Conservation (phyloP, 1,140 invertebrate genomes). For the Cecropterus lyciades region DNA sequence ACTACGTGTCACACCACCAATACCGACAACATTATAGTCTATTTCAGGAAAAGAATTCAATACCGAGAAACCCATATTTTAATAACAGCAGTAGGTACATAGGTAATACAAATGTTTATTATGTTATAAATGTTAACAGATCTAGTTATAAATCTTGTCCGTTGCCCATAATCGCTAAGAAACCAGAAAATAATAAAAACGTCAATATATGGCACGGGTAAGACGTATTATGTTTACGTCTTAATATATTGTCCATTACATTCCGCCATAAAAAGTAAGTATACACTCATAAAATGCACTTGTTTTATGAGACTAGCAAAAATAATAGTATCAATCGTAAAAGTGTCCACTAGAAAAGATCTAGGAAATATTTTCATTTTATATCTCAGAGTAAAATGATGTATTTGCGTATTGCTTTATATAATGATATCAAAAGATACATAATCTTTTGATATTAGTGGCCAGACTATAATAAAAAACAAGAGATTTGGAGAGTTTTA, state of each 20-base stretch:
- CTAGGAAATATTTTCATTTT: slow-evolving; percentile 16
- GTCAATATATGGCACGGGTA: slow-evolving; percentile 30
- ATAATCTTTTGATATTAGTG: too few relatives aligned
- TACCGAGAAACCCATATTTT: too few relatives aligned
- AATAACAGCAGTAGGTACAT: too few relatives aligned
- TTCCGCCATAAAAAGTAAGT: slow-evolving; percentile 48
- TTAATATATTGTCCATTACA: slow-evolving; percentile 47
- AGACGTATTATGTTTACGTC: slow-evolving; percentile 36
- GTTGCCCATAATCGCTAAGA: slow-evolving; percentile 14
- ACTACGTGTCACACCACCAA: too few relatives aligned
- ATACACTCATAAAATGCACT: slow-evolving; percentile 55
- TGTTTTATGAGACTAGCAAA: slow-evolving; percentile 50
- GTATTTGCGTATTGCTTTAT: too few relatives aligned
- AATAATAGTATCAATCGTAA: slow-evolving; percentile 57
- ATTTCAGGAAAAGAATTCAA: too few relatives aligned
- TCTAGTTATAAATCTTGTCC: slow-evolving; percentile 11
- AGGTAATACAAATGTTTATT: too few relatives aligned
- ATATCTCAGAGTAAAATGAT: not conserved
- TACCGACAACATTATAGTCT: too few relatives aligned
- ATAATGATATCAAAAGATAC: too few relatives aligned
- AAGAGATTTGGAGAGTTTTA: too few relatives aligned
- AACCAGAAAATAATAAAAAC: slow-evolving; percentile 36
- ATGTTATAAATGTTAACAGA: slow-evolving; percentile 2
- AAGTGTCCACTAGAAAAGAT: slow-evolving; percentile 51
- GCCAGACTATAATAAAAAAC: too few relatives aligned